phyloP scores from a whole-genome alignment of 2,797 vertebrate species.

The Oreochromis grahami region DNA sequence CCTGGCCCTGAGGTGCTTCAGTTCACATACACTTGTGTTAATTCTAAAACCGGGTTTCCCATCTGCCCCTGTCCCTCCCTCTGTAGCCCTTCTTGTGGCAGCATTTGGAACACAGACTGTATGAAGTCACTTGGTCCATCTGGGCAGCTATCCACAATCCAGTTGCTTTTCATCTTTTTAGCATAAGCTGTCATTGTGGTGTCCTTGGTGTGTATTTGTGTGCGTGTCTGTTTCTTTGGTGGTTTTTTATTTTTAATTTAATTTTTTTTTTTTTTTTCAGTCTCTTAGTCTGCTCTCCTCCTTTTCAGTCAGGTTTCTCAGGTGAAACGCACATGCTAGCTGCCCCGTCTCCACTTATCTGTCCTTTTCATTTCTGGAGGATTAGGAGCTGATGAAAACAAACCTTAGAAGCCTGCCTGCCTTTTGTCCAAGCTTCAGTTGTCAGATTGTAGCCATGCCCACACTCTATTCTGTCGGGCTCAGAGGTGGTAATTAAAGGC shows the following conservation, averaged over 20 bases:
- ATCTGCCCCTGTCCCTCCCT: not conserved
- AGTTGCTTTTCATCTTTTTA: conserved; percentile 27
- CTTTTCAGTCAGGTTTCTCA: not conserved
- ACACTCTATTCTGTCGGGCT: not conserved
- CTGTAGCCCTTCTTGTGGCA: not conserved
- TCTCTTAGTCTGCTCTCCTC: not conserved
- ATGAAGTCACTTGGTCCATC: conserved; percentile 19
- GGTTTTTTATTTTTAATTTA: not conserved
- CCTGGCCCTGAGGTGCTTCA: not conserved
- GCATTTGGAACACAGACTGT: not conserved
- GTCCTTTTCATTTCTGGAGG: not conserved
- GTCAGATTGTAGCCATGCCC: conserved; percentile 3
- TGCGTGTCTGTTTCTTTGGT: not conserved
- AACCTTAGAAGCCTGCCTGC: conserved; percentile 4
- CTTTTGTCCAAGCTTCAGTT: not conserved
- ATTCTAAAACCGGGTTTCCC: not conserved
- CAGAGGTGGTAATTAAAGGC: conserved; percentile 47
- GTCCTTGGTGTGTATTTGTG: not conserved
- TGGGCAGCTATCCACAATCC: not conserved
- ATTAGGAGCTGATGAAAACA: conserved; percentile 23
- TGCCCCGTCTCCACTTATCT: not conserved
- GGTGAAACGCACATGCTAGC: conserved; percentile 1
- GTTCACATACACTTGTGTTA: not conserved
- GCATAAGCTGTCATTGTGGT: conserved; percentile 34
- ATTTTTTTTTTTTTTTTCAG: not conserved